phyloP scores from a whole-genome alignment of 2,113 vertebrate species.

The Rhynchomys soricoides region DNA sequence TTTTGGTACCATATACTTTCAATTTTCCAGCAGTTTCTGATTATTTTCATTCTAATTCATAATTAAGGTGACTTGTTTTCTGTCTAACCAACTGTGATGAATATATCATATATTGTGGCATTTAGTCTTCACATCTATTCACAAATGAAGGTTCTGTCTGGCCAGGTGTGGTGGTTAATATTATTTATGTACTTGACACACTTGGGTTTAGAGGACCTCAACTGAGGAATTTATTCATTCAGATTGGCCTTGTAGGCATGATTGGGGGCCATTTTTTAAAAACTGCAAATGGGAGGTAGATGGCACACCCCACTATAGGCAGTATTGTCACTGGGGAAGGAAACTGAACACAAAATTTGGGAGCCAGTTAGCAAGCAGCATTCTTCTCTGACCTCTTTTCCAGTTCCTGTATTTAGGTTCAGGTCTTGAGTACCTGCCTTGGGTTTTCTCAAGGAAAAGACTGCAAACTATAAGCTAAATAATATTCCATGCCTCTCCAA shows the following conservation, averaged over 20 bases:
- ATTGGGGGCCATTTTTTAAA: background rate
- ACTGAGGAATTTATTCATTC: background rate
- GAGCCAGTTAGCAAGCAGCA: too few species aligned
- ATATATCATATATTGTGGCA: background rate
- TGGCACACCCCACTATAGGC: background rate
- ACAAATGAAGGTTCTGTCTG: constrained; percentile 35
- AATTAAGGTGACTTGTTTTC: constrained; percentile 54
- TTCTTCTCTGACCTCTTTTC: background rate
- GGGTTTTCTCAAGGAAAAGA: background rate
- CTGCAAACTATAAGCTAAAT: background rate
- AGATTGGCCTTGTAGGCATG: background rate
- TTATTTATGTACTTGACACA: background rate
- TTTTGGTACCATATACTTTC: constrained; percentile 40
- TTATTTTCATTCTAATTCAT: constrained; percentile 54
- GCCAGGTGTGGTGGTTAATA: background rate
- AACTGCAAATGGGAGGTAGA: too few species aligned
- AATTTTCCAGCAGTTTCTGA: constrained; percentile 55
- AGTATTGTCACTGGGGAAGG: background rate
- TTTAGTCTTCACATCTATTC: constrained; percentile 56
- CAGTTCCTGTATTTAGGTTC: background rate
- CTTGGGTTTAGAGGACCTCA: background rate
- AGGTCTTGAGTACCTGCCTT: background rate
- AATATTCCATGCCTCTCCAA: background rate
- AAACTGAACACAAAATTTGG: background rate
- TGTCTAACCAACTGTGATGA: constrained; percentile 38